Percentiles rank a stretch among this genome's conserved stretches.
These are phyloP conservation scores for Streptopelia turtur DNA, from an alignment of 2,797 vertebrate species.

Conservation along the genomic window DNA sequence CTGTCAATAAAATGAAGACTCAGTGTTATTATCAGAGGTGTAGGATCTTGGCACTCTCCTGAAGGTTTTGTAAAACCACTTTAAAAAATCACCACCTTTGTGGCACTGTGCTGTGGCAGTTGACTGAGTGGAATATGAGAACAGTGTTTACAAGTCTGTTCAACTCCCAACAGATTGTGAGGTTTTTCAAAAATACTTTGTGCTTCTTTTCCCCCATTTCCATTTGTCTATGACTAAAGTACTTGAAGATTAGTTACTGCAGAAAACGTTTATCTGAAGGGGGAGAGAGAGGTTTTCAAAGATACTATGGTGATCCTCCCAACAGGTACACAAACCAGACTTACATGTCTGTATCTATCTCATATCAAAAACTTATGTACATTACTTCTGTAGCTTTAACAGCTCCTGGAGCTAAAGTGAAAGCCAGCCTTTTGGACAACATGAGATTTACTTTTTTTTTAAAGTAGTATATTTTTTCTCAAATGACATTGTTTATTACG, in stretches of 20 bases:
- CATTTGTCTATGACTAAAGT: neutral
- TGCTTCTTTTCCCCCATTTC: neutral
- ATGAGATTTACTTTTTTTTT: neutral
- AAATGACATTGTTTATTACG: neutral
- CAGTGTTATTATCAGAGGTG: neutral
- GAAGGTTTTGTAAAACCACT: neutral
- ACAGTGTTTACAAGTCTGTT: neutral
- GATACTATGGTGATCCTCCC: neutral
- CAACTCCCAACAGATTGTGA: neutral
- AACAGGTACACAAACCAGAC: neutral
- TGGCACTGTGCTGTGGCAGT: neutral
- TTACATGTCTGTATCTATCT: neutral
- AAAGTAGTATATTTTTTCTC: neutral
- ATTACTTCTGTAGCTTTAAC: neutral
- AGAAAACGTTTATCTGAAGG: neutral
- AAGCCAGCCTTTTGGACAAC: neutral
- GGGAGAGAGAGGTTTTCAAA: neutral
- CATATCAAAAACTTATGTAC: neutral
- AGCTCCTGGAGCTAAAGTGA: neutral
- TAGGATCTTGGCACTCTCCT: neutral
- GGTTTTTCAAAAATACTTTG: neutral
- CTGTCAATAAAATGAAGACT: neutral
- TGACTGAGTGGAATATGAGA: neutral
- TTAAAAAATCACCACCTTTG: neutral
- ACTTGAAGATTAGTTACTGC: neutral